phyloP scores from a whole-genome alignment of 2,888 invertebrate species.

The Phrixothrix hirtus region DNA sequence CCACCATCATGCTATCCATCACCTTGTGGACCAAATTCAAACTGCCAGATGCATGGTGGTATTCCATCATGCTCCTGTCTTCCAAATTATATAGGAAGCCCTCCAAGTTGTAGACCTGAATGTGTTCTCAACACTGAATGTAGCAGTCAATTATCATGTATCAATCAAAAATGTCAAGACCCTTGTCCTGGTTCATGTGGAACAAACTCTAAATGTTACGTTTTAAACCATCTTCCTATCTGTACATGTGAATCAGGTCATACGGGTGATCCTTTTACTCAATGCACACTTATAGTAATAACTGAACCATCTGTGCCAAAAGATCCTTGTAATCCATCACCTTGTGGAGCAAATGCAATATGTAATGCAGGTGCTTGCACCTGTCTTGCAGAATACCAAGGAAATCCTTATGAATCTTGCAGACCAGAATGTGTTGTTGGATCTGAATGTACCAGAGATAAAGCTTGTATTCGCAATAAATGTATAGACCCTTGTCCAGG shows the following conservation, averaged over 20 bases:
- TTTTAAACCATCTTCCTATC: slow-evolving; percentile 79
- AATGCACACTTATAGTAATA: slow-evolving; percentile 64
- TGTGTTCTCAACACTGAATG: slow-evolving; percentile 81
- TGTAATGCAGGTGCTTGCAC: slow-evolving; percentile 67
- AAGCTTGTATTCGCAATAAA: slow-evolving; percentile 69
- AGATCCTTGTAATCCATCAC: slow-evolving; percentile 71
- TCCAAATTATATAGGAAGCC: slow-evolving; percentile 76
- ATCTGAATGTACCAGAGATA: slow-evolving; percentile 66
- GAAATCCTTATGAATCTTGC: slow-evolving; percentile 70
- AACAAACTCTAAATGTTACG: slow-evolving; percentile 75
- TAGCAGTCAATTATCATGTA: slow-evolving; percentile 74
- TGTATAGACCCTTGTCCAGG: slow-evolving; percentile 72
- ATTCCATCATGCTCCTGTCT: slow-evolving; percentile 80
- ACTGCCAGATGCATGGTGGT: slow-evolving; percentile 74
- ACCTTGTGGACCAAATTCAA: slow-evolving; percentile 83
- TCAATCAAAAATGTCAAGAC: slow-evolving; percentile 78
- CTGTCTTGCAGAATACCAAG: slow-evolving; percentile 65
- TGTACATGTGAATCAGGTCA: slow-evolving; percentile 76
- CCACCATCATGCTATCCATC: slow-evolving; percentile 80
- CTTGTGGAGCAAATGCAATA: slow-evolving; percentile 75
- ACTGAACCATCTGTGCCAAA: slow-evolving; percentile 52
- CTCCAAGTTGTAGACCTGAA: slow-evolving; percentile 79
- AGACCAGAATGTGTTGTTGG: slow-evolving; percentile 72
- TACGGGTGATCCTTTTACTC: slow-evolving; percentile 80
- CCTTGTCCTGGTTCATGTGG: slow-evolving; percentile 85